Conservation (phyloP, 2,888 invertebrate species). For the Portevinia maculata region DNA sequence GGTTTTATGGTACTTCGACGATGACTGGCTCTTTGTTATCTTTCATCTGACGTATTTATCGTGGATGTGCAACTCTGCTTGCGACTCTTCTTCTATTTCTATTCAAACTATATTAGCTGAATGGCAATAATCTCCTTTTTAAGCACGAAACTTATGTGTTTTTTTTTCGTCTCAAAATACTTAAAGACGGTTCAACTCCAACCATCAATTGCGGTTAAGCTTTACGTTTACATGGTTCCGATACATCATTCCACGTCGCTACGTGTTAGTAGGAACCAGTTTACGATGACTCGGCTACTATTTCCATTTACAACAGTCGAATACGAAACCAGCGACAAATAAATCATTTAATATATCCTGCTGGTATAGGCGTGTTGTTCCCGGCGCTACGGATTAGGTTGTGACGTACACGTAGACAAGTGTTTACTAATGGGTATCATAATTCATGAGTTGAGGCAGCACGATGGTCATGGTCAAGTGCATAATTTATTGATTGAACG, state of each 20-base stretch:
- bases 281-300: constrained; percentile 20
- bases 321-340: constrained; percentile 32
- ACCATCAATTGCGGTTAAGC: constrained; percentile 45
- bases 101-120: constrained; percentile 19
- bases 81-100: constrained; percentile 16
- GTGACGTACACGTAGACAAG: constrained; percentile 43
- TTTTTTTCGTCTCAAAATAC: constrained; percentile 30
- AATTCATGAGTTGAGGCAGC: constrained; percentile 30
- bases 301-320: constrained; percentile 12
- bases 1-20: constrained; percentile 13
- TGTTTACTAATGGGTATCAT: constrained; percentile 60
- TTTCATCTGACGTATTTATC: constrained; percentile 20
- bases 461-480: constrained; percentile 49
- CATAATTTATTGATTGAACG: constrained; percentile 41
- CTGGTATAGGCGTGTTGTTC: constrained; percentile 26
- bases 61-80: constrained; percentile 1
- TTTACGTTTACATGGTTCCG: constrained; percentile 3
- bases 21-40: constrained; percentile 14
- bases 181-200: constrained; percentile 25
- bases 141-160: not conserved
- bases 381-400: constrained; percentile 13
- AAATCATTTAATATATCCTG: constrained; percentile 57
- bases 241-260: constrained; percentile 50
- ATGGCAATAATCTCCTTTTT: constrained; percentile 7
- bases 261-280: constrained; percentile 34